phyloP scores from a whole-genome alignment of 2,888 invertebrate genomes.

The Alcis repandata region DNA sequence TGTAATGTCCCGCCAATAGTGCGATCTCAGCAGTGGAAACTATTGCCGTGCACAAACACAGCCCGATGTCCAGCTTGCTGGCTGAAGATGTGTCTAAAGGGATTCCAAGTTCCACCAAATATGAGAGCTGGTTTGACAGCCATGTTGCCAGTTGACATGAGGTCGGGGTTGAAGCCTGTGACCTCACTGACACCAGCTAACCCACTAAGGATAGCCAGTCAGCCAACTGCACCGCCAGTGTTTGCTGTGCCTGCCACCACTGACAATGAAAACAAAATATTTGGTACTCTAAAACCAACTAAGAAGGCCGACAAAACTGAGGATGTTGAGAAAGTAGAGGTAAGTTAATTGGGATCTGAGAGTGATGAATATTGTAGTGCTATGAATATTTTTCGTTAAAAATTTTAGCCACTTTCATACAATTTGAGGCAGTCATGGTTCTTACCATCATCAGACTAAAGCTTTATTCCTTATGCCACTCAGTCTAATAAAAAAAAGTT shows the following conservation, averaged over 20 bases:
- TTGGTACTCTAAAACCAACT: constrained; percentile 65
- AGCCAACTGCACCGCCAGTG: constrained; percentile 59
- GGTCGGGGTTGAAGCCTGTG: constrained; percentile 66
- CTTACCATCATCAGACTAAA: neutral
- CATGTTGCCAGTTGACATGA: constrained; percentile 90
- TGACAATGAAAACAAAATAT: constrained; percentile 75
- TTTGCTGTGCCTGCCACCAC: constrained; percentile 63
- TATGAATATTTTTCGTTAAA: too few relatives aligned
- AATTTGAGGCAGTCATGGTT: neutral
- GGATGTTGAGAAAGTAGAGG: constrained; percentile 64
- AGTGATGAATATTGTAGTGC: too few relatives aligned
- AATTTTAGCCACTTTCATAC: too few relatives aligned
- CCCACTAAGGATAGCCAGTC: constrained; percentile 65
- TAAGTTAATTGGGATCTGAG: constrained; percentile 43
- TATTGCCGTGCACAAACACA: constrained; percentile 89
- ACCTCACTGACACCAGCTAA: constrained; percentile 65
- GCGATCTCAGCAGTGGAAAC: constrained; percentile 90
- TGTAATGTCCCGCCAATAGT: constrained; percentile 91
- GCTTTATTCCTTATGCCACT: neutral
- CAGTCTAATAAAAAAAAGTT: neutral
- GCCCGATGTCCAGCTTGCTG: constrained; percentile 95
- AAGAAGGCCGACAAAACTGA: constrained; percentile 75
- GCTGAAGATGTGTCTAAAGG: constrained; percentile 93
- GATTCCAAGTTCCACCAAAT: constrained; percentile 91
- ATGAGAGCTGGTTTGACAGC: constrained; percentile 89